Evolutionary conservation across 2,888 invertebrate genomes (phyloP), one percentile per base, ranked within the genome.

Genomic region (Ophion slaviceki): DNA sequence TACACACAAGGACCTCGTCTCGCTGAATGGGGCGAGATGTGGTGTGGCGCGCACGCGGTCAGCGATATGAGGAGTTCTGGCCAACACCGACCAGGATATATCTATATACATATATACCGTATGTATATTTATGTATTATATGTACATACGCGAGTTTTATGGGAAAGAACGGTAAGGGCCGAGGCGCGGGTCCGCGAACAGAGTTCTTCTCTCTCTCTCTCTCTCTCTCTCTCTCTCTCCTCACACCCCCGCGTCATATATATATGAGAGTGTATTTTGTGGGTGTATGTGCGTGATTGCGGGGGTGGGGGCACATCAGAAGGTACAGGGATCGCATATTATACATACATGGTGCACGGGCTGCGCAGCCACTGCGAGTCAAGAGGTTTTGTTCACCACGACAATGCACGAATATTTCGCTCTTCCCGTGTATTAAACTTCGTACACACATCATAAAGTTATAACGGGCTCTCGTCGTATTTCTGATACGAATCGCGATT

Each of bases 341-440:
- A 85, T 80, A 80, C 64, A 82, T 78, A 59, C 67, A 67, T 47
- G 74, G 80, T 74, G 75, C 40, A 85, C 66, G 79, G 47, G 59
- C 81, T 72, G 40, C 62, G 66, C 24, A 78, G 64, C 84, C 79
- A 87, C 84, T 71, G 85, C 84, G 75, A 82, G 66, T 64, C 78
- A 40, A 71, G 84, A 83, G 86, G 90, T 91, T 92, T 92, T 92
- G 92, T 93, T 91, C 92, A 89, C 83, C 86, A 88, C 90, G 89
- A 91, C 92, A 92, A 92, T 92, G 90, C 90, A 85, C 88, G 88
- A 85, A 87, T 88, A 87, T 87, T 81, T 84, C 81, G 82, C 84
- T 84, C 82, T 85, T 83, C 68, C 75, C 86, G 85, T 85, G 86
- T 82, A 87, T 87, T 88, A 87, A 87, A 88, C 86, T 85, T 72